A percentile compares a stretch with the other conserved stretches of the same genome.
Evolutionary conservation across 2,888 invertebrate genomes (phyloP).

Genomic region (Oscheius sp.): DNA sequence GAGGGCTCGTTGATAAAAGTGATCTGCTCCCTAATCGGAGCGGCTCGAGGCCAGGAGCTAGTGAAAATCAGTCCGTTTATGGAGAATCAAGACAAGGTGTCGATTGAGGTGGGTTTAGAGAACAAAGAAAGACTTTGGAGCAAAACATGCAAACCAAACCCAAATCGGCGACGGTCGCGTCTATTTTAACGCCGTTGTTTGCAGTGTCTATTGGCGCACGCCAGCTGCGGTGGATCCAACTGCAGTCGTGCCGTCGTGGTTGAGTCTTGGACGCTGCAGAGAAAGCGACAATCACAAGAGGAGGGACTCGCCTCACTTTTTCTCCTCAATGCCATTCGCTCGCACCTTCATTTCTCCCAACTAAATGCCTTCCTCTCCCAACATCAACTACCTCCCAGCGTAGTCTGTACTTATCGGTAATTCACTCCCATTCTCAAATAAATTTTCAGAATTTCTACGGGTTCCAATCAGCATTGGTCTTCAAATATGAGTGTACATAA

Average conservation of each 20-base stretch:
- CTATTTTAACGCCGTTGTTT: not conserved
- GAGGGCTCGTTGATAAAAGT: not conserved
- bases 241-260: conserved; percentile 12
- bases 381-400: not conserved
- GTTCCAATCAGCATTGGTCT: not conserved
- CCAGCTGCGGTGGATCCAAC: conserved; percentile 11
- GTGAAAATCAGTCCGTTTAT: not conserved
- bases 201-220: conserved; percentile 27
- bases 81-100: not conserved
- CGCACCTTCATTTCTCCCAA: conserved; percentile 94
- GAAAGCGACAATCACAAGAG: not conserved
- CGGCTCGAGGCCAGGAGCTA: not conserved
- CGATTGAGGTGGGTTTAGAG: not conserved
- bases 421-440: not conserved
- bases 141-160: not conserved
- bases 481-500: conserved; percentile 1
- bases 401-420: conserved; percentile 18
- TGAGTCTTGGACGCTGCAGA: conserved; percentile 15
- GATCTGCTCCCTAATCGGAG: not conserved
- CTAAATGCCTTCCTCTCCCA: conserved; percentile 85
- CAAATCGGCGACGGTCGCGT: not conserved
- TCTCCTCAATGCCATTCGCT: conserved; percentile 88
- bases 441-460: conserved; percentile 3
- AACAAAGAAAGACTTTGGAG: not conserved
- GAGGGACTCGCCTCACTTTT: conserved; percentile 74